phyloP scores from a whole-genome alignment of 2,797 vertebrate species.

The Ctenopoma multispine region DNA sequence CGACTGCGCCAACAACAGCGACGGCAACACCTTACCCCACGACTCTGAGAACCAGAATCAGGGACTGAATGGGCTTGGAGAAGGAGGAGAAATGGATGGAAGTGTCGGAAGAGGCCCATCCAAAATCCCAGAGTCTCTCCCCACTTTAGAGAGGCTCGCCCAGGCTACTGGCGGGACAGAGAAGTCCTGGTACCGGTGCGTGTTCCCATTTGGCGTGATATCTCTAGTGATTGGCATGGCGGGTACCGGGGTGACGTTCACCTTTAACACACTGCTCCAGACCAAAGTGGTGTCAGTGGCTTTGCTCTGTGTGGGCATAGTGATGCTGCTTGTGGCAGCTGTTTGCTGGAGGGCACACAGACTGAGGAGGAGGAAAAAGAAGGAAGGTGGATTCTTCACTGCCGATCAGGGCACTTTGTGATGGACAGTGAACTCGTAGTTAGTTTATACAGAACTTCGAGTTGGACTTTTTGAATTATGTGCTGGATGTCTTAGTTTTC shows the following conservation, averaged over 20 bases:
- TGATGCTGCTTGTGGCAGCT: conserved; percentile 81
- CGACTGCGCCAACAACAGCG: conserved; percentile 68
- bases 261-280: conserved; percentile 88
- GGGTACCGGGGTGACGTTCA: conserved; percentile 92
- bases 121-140: conserved; percentile 82
- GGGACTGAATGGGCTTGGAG: conserved; percentile 52
- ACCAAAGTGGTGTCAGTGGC: conserved; percentile 90
- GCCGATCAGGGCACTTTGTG: conserved; percentile 82
- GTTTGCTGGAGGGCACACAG: conserved; percentile 85
- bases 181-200: conserved; percentile 89
- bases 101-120: conserved; percentile 44
- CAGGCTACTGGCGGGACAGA: conserved; percentile 90
- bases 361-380: conserved; percentile 80
- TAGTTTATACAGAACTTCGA: conserved; percentile 14
- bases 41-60: conserved; percentile 72
- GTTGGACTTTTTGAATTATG: conserved; percentile 29
- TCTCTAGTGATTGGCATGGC: conserved; percentile 92
- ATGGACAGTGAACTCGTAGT: conserved; percentile 28
- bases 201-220: conserved; percentile 89
- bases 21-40: conserved; percentile 65
- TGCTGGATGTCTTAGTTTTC: conserved; percentile 12
- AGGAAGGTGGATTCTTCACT: conserved; percentile 81
- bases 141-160: conserved; percentile 89
- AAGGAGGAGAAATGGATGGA: conserved; percentile 39
- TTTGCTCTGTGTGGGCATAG: conserved; percentile 78